phyloP scores from a whole-genome alignment of 2,888 invertebrate species.

The Acronicta psi region DNA sequence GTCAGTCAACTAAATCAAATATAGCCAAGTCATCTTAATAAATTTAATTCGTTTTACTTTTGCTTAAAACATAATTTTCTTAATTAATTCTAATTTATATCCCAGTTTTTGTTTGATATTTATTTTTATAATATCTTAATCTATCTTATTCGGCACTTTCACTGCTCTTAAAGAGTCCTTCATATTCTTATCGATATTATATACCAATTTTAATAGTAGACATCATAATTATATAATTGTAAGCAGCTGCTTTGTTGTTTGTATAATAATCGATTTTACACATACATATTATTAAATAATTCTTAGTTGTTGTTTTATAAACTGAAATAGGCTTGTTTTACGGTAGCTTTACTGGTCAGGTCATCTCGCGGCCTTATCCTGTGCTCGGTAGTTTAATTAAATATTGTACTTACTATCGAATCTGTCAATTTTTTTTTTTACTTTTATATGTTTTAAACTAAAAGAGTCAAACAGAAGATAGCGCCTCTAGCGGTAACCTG shows the following conservation, averaged over 20 bases:
- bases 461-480: no score
- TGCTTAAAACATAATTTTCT: slow-evolving; percentile 34
- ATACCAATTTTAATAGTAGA: slow-evolving; percentile 56
- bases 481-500: no score
- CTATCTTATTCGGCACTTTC: slow-evolving; percentile 62
- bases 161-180: slow-evolving; percentile 51
- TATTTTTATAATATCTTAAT: slow-evolving; percentile 41
- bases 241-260: slow-evolving; percentile 2
- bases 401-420: no score
- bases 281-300: no score
- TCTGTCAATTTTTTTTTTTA: no score
- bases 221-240: slow-evolving; percentile 11
- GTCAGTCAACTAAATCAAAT: slow-evolving; percentile 36
- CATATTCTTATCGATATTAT: slow-evolving; percentile 50
- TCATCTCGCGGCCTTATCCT: no score
- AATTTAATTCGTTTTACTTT: slow-evolving; percentile 32
- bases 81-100: slow-evolving; percentile 39
- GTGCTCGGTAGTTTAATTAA: no score
- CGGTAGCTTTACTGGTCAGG: no score
- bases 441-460: no score
- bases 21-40: slow-evolving; percentile 23
- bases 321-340: no score
- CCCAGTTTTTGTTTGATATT: slow-evolving; percentile 50
- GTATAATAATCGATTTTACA: no score
- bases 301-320: no score